Percentiles rank a stretch among this genome's conserved stretches.
These are phyloP conservation scores for Cyanoramphus novaezelandiae DNA, from an alignment of 2,113 vertebrate genomes.

Conservation along the genomic window DNA sequence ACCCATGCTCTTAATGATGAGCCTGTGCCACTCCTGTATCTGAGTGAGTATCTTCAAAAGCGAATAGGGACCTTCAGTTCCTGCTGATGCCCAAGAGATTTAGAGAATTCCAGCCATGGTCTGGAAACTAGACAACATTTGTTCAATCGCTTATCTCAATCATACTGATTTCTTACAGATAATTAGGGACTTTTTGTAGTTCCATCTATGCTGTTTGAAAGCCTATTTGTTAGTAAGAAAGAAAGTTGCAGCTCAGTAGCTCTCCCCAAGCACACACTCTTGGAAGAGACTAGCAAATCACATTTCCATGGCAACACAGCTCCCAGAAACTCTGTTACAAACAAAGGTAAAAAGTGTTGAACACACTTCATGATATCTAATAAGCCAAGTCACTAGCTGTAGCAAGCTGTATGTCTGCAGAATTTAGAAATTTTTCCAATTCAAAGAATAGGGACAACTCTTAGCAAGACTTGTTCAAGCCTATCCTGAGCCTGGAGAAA, in stretches of 20 bases:
- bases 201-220: neutral
- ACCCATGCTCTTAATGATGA: neutral
- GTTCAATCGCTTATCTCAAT: neutral
- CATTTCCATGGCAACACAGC: constrained; percentile 44
- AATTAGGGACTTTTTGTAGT: neutral
- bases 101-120: neutral
- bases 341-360: neutral
- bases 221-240: neutral
- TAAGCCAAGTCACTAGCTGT: neutral
- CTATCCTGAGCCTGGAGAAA: neutral
- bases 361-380: neutral
- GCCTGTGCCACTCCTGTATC: neutral
- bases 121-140: neutral
- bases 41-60: neutral
- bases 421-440: neutral
- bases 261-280: neutral
- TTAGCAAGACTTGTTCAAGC: neutral
- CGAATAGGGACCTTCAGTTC: neutral
- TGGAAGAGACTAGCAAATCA: neutral
- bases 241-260: neutral
- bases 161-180: neutral
- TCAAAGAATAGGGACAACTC: neutral
- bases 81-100: neutral
- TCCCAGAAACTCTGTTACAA: neutral
- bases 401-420: neutral